Conservation (phyloP, 2,797 vertebrate genomes). For the Poeciliopsis paucimaculata region DNA sequence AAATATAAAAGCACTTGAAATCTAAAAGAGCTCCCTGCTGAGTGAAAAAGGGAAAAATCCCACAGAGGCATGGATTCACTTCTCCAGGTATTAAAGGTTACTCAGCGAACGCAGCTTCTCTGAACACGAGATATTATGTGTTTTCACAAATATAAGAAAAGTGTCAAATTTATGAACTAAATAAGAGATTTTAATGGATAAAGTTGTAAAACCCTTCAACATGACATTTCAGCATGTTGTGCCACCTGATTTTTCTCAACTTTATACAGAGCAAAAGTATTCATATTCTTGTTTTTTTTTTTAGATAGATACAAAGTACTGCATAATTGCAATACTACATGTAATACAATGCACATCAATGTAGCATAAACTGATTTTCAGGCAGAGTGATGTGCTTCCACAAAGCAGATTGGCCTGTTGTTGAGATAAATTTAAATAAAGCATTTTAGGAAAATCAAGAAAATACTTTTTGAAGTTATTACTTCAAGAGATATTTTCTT, state of each 20-base stretch:
- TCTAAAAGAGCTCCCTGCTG: constrained; percentile 46
- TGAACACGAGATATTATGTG: background rate
- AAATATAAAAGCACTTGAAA: constrained; percentile 64
- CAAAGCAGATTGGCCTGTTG: background rate
- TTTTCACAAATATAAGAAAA: background rate
- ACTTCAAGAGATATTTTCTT: background rate
- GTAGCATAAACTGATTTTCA: background rate
- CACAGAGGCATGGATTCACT: constrained; percentile 14
- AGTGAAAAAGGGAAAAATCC: constrained; percentile 19
- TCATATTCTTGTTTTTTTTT: background rate
- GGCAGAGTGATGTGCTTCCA: background rate
- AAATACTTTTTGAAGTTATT: background rate
- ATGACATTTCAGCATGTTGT: background rate
- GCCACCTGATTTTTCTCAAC: background rate
- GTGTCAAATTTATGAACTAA: background rate
- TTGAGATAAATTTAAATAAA: background rate
- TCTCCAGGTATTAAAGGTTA: constrained; percentile 19
- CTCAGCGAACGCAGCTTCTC: background rate
- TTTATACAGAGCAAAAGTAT: background rate
- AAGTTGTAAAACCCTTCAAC: background rate
- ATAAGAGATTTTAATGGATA: background rate
- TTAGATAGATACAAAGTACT: background rate
- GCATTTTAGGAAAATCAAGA: background rate
- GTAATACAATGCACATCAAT: background rate
- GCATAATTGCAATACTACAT: background rate